These are phyloP conservation scores for Drosophila subquinaria DNA, from an alignment of 2,888 invertebrate species.

Conservation along the genomic window DNA sequence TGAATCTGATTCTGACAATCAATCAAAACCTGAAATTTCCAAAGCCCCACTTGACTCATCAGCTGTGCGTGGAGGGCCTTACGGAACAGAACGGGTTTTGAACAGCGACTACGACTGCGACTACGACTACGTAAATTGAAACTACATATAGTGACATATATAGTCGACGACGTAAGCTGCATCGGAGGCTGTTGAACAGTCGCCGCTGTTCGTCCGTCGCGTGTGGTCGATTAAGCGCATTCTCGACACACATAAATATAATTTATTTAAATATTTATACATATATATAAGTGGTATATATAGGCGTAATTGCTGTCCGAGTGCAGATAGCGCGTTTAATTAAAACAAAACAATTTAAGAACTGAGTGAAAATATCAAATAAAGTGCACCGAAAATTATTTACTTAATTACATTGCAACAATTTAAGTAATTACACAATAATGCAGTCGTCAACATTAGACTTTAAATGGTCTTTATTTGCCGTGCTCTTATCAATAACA, in stretches of 20 bases:
- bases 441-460: conserved; percentile 55
- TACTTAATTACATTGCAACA: conserved; percentile 9
- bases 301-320: conserved; percentile 39
- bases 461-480: conserved; percentile 20
- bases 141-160: conserved; percentile 13
- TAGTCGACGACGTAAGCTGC: conserved; percentile 48
- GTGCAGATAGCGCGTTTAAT: conserved; percentile 40
- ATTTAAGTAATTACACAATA: conserved; percentile 17
- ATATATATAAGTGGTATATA: conserved; percentile 20
- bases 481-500: conserved; percentile 62
- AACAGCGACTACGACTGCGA: conserved; percentile 10
- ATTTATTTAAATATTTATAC: background rate
- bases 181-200: conserved; percentile 49
- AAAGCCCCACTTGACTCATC: conserved; percentile 64
- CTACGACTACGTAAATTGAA: background rate
- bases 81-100: conserved; percentile 62
- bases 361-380: conserved; percentile 18
- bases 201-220: conserved; percentile 62
- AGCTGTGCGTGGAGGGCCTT: conserved; percentile 52
- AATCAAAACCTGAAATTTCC: conserved; percentile 55
- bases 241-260: background rate
- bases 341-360: conserved; percentile 20
- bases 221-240: conserved; percentile 56
- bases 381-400: conserved; percentile 28
- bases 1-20: conserved; percentile 39